phyloP scores from a whole-genome alignment of 2,113 vertebrate species.

The Syrmaticus mikado region DNA sequence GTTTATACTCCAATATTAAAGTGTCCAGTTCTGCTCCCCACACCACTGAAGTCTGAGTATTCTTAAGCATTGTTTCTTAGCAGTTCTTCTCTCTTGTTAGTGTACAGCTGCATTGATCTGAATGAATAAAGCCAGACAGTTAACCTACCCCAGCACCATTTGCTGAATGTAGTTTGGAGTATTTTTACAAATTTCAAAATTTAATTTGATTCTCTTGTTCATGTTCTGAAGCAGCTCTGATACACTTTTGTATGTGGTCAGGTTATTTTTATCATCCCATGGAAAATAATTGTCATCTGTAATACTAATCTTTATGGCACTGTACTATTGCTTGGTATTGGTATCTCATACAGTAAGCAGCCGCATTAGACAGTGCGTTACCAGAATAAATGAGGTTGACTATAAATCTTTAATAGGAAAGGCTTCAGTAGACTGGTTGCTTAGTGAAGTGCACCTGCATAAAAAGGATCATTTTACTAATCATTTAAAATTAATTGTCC shows the following conservation, averaged over 20 bases:
- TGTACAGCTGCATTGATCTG: neutral
- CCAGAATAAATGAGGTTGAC: constrained; percentile 71
- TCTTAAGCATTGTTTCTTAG: neutral
- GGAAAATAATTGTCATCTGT: constrained; percentile 46
- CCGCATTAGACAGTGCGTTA: constrained; percentile 61
- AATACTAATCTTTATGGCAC: constrained; percentile 28
- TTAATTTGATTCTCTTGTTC: neutral
- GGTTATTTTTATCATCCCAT: neutral
- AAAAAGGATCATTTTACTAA: constrained; percentile 86
- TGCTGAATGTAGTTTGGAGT: neutral
- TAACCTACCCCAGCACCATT: neutral
- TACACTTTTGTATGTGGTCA: neutral
- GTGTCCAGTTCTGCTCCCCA: neutral
- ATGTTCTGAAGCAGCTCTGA: neutral
- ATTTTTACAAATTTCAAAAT: neutral
- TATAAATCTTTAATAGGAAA: constrained; percentile 87
- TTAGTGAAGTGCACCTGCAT: constrained; percentile 77
- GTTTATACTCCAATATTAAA: neutral
- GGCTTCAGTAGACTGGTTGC: constrained; percentile 81
- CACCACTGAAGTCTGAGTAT: neutral
- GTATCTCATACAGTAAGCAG: constrained; percentile 18
- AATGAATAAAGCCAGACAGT: neutral
- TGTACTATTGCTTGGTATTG: constrained; percentile 43
- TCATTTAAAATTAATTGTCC: constrained; percentile 90
- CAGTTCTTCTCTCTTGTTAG: neutral